Evolutionary conservation across 30 jellyfish, hydroid and myxozoan species (phyloP), one percentile per base, ranked within the genome.

Genomic region (Catostylus mosaicus): DNA sequence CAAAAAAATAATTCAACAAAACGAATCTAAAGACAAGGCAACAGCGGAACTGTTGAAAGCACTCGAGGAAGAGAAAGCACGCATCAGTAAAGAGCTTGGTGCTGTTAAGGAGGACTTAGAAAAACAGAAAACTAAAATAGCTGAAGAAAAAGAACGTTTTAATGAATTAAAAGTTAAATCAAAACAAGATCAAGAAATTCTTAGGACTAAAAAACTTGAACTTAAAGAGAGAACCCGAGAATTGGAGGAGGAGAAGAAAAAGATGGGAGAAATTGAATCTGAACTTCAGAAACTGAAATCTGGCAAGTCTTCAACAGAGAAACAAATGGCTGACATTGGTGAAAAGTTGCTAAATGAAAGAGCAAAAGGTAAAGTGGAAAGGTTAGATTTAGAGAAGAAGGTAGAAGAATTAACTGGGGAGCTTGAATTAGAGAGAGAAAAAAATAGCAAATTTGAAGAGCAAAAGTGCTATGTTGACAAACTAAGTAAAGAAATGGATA

Each of bases 261-360:
- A 22, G 22, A 8, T 5, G 60, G 40, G 37, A n/a, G 48, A 68
- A 46, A 18, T 68, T 36, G 57, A 57, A 47, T 2, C 29, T 1
- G 61, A 71, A 19, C 10, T 83, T 24, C 6, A 26, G 34, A 60
- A 60, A 16, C 14, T 61, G 33, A 64, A 5, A 20, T 27, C 75
- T 23, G 96, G 75, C 22, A 86, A 86, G 31, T 38, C 36, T 67
- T 68, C 31, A 19, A 46, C 75, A 11, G 86, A 76, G 47, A 75
- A 67, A 40, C 65, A 86, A 75, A 63, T 86, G 73, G 82, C 82
- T 0, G 96, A 76, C 1, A 22, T 75, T 2, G 81, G 73, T 20
- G 81, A 76, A 69, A 67, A 63, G 52, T 66, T 75, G 82, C 29
- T 72, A 43, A 67, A 66, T 26, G 85, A 86, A 43, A 74, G 86